Conservation (phyloP, 2,797 vertebrate genomes). For the Fistularia tabacaria region DNA sequence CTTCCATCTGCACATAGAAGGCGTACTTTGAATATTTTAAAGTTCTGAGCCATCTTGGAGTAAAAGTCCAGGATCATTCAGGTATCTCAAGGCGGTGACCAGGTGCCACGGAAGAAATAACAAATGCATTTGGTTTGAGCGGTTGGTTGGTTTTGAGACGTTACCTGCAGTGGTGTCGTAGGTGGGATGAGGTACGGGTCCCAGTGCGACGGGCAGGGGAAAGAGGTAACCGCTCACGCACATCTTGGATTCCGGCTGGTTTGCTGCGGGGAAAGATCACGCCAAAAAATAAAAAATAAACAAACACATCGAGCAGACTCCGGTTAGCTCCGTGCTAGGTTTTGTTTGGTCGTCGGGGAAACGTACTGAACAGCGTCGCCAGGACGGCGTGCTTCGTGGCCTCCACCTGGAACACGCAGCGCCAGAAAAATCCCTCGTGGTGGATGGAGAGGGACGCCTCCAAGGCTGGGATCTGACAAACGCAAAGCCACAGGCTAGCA, state of each 20-base stretch:
- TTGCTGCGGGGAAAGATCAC: slow-evolving; percentile 61
- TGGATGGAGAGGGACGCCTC: slow-evolving; percentile 67
- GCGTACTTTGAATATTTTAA: too few species aligned
- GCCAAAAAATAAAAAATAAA: background rate
- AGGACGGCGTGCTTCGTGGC: slow-evolving; percentile 69
- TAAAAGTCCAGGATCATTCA: too few species aligned
- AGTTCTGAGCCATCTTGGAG: too few species aligned
- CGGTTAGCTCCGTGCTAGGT: background rate
- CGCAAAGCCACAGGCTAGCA: slow-evolving; percentile 15
- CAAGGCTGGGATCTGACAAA: slow-evolving; percentile 22
- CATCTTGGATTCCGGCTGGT: slow-evolving; percentile 80
- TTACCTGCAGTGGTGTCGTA: slow-evolving; percentile 85
- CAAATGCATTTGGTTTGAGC: too few species aligned
- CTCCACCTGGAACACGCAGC: slow-evolving; percentile 79
- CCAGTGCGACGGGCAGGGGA: slow-evolving; percentile 80
- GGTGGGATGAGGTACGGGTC: slow-evolving; percentile 79
- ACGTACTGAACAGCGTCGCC: slow-evolving; percentile 85
- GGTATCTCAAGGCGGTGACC: too few species aligned
- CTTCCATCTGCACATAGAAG: too few species aligned
- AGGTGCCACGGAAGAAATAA: too few species aligned
- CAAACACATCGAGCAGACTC: background rate
- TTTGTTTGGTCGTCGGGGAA: slow-evolving; percentile 2
- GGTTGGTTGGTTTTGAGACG: background rate
- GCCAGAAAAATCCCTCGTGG: slow-evolving; percentile 88
- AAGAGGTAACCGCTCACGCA: slow-evolving; percentile 88